Evolutionary conservation across 2,797 vertebrate species (phyloP).

Genomic region (Chrysolophus pictus): DNA sequence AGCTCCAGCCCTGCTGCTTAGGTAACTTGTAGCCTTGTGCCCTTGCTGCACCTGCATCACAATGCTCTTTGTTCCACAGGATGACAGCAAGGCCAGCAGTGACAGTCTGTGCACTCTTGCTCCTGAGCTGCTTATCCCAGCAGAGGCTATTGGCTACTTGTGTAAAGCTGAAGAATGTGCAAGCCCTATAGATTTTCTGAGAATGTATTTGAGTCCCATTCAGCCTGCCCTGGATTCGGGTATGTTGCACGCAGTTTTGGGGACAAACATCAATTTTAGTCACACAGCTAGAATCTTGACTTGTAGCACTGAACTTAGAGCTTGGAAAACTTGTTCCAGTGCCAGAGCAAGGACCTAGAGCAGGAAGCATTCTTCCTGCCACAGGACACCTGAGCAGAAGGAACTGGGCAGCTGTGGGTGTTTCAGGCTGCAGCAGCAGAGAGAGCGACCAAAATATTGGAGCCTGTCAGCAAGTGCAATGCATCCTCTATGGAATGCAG

Average conservation of each 20-base stretch:
- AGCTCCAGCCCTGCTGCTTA: neutral
- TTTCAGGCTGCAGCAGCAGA: neutral
- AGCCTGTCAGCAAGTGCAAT: neutral
- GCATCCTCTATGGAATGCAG: neutral
- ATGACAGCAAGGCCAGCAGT: neutral
- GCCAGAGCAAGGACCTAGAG: neutral
- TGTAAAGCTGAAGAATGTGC: slow-evolving; percentile 31
- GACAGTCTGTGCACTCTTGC: slow-evolving; percentile 7
- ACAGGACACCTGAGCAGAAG: neutral
- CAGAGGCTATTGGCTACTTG: slow-evolving; percentile 64
- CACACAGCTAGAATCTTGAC: no score
- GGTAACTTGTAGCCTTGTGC: neutral
- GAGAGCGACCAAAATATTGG: no score
- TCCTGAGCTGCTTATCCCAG: slow-evolving; percentile 60
- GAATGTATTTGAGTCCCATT: slow-evolving; percentile 64
- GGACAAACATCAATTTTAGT: neutral
- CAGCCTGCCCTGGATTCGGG: slow-evolving; percentile 67
- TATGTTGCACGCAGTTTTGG: neutral
- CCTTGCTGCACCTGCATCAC: neutral
- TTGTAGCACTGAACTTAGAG: neutral
- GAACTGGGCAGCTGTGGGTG: neutral
- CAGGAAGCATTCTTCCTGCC: no score
- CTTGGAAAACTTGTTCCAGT: neutral
- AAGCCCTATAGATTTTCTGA: slow-evolving; percentile 65
- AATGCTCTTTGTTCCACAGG: neutral